A percentile compares a stretch with the other conserved stretches of the same genome.
Evolutionary conservation across 2,888 invertebrate species (phyloP).

Genomic region (Aelia acuminata): DNA sequence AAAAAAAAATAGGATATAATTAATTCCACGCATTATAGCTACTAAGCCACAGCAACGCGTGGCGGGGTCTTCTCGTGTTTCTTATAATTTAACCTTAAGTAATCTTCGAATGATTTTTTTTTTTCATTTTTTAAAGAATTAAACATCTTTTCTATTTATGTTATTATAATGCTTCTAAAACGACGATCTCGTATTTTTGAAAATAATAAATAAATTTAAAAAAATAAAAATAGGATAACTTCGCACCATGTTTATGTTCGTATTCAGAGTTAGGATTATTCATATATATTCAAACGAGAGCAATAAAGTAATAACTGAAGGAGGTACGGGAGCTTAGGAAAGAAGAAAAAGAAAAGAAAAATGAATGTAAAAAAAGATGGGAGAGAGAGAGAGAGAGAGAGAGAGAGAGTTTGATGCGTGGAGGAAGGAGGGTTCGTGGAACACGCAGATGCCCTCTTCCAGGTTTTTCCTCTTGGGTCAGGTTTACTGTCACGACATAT

Average conservation of each 20-base stretch:
- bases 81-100: too few relatives aligned
- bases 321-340: slow-evolving; percentile 1
- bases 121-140: background rate
- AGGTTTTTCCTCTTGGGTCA: slow-evolving; percentile 31
- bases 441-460: slow-evolving; percentile 20
- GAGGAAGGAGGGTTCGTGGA: slow-evolving; percentile 42
- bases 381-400: too few relatives aligned
- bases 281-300: slow-evolving; percentile 38
- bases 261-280: background rate
- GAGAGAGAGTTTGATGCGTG: slow-evolving; percentile 12
- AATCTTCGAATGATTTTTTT: too few relatives aligned
- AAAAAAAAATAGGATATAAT: too few relatives aligned
- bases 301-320: slow-evolving; percentile 48
- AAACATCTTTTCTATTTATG: background rate
- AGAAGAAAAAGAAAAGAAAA: background rate
- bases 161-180: background rate
- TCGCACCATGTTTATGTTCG: background rate
- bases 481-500: slow-evolving; percentile 29
- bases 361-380: too few relatives aligned
- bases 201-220: background rate
- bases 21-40: too few relatives aligned
- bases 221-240: background rate
- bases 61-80: too few relatives aligned
- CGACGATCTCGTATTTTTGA: background rate
- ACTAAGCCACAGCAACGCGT: too few relatives aligned